phyloP scores from a whole-genome alignment of 2,113 vertebrate genomes.

The Zonotrichia leucophrys region DNA sequence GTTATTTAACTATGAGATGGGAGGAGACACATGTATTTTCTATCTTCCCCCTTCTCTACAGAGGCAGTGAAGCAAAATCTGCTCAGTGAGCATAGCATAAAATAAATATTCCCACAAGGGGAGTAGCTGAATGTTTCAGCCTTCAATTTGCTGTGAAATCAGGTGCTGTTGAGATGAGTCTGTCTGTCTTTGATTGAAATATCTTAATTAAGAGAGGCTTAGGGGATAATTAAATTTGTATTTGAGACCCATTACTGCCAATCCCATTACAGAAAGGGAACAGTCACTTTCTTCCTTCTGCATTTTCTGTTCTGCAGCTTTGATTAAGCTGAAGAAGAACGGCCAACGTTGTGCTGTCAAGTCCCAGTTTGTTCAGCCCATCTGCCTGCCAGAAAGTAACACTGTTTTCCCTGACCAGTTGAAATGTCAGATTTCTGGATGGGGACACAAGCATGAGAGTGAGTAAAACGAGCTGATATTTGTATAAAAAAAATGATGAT shows the following conservation, averaged over 20 bases:
- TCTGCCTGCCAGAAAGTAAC: conserved; percentile 84
- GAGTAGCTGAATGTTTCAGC: conserved; percentile 46
- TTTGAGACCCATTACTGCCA: conserved; percentile 51
- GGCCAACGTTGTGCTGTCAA: conserved; percentile 81
- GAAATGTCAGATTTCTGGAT: conserved; percentile 90
- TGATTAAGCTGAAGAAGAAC: conserved; percentile 89
- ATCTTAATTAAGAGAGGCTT: conserved; percentile 62
- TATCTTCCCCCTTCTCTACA: not conserved
- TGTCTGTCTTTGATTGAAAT: conserved; percentile 54
- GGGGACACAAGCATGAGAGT: conserved; percentile 89
- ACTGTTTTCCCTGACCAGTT: conserved; percentile 73
- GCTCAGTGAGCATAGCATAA: conserved; percentile 26
- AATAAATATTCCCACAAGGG: conserved; percentile 53
- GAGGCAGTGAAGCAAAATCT: conserved; percentile 46
- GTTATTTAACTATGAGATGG: conserved; percentile 54
- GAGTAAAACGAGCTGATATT: conserved; percentile 45
- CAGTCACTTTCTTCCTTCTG: not conserved
- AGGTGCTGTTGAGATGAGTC: conserved; percentile 50
- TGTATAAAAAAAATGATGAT: not conserved
- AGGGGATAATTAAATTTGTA: conserved; percentile 55
- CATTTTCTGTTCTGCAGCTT: conserved; percentile 70
- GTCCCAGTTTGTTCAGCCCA: conserved; percentile 86
- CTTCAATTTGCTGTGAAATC: conserved; percentile 49
- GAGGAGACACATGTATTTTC: conserved; percentile 28
- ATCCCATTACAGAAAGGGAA: conserved; percentile 43